Evolutionary conservation across 2,797 vertebrate species (phyloP).

Genomic region (Tangara arthus): DNA sequence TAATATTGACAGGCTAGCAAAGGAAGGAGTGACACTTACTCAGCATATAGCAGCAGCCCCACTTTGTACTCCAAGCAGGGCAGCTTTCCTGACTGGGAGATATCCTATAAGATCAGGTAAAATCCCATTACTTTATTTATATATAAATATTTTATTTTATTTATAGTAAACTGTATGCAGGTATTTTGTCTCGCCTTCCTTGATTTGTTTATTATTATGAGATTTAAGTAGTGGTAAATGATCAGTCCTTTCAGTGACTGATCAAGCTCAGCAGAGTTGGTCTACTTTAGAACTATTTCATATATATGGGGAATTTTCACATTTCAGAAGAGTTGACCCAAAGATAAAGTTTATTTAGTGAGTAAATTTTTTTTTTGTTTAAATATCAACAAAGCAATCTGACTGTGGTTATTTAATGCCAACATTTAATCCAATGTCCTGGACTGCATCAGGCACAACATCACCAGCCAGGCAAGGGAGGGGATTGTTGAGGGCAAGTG

Average conservation of each 20-base stretch:
- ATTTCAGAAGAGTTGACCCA: background rate
- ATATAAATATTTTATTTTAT: background rate
- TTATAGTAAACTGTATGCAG: background rate
- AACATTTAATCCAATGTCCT: background rate
- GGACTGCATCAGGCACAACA: background rate
- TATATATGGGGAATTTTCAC: background rate
- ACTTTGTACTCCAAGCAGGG: constrained; percentile 79
- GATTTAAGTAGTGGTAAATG: background rate
- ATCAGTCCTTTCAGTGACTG: background rate
- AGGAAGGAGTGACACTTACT: constrained; percentile 69
- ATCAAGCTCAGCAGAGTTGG: background rate
- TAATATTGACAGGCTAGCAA: constrained; percentile 78
- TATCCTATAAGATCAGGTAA: constrained; percentile 79
- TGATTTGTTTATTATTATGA: background rate
- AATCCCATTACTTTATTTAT: background rate
- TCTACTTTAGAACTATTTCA: background rate
- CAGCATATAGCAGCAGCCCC: constrained; percentile 77
- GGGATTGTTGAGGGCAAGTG: background rate
- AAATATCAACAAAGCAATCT: background rate
- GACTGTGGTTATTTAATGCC: background rate
- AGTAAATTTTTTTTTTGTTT: background rate
- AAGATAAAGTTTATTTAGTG: background rate
- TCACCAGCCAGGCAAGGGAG: rapidly evolving
- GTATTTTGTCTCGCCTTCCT: background rate
- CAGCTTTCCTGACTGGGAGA: constrained; percentile 78